phyloP scores from a whole-genome alignment of 2,113 vertebrate species.

The Tupaia tana region DNA sequence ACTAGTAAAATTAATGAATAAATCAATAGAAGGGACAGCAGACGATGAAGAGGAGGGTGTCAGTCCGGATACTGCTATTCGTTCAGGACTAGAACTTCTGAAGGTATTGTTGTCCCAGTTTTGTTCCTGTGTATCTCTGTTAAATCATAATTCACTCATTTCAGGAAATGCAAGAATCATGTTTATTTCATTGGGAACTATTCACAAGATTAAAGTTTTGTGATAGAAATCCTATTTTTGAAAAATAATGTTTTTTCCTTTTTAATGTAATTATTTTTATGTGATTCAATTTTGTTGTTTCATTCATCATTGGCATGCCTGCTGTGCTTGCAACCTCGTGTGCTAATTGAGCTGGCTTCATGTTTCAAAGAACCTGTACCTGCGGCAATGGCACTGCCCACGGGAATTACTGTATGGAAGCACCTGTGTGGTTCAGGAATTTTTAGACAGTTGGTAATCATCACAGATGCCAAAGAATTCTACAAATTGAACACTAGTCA shows the following conservation, averaged over 20 bases:
- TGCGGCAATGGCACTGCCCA: background rate
- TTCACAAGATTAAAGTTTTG: slow-evolving; percentile 23
- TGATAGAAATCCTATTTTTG: slow-evolving; percentile 11
- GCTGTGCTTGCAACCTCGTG: background rate
- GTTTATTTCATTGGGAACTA: slow-evolving; percentile 14
- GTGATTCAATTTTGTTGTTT: background rate
- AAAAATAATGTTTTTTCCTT: slow-evolving; percentile 10
- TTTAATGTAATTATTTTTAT: slow-evolving; percentile 28
- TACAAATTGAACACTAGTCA: background rate
- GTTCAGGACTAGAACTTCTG: slow-evolving; percentile 97
- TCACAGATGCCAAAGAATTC: slow-evolving; percentile 22
- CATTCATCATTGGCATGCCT: background rate
- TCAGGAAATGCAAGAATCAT: background rate
- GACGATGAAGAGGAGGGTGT: slow-evolving; percentile 99
- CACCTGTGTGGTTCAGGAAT: background rate
- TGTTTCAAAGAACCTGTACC: background rate
- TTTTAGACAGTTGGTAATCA: background rate
- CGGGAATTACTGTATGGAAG: background rate
- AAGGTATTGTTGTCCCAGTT: slow-evolving; percentile 89
- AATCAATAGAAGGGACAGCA: slow-evolving; percentile 98
- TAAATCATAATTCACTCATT: slow-evolving; percentile 18
- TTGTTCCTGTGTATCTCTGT: slow-evolving; percentile 54
- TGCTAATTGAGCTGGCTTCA: background rate
- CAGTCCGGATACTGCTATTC: slow-evolving; percentile 97
- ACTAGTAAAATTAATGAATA: slow-evolving; percentile 98